Conservation (phyloP, 2,797 vertebrate genomes). For the Coccyzus lansbergi region DNA sequence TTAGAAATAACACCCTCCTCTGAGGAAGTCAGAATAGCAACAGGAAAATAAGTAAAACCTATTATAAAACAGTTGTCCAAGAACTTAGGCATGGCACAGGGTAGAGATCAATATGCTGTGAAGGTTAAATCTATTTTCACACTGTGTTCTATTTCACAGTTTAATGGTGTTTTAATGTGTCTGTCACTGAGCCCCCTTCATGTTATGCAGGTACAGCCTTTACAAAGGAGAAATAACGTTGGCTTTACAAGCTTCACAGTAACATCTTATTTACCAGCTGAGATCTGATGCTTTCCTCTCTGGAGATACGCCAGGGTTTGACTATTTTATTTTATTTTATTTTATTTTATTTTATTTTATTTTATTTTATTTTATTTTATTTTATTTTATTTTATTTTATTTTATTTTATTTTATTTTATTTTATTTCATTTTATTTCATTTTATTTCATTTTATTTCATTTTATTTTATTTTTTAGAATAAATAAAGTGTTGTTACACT, state of each 20-base stretch:
- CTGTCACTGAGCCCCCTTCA: constrained; percentile 85
- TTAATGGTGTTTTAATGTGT: constrained; percentile 90
- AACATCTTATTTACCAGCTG: constrained; percentile 82
- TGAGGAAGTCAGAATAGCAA: constrained; percentile 83
- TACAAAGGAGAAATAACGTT: constrained; percentile 74
- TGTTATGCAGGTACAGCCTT: constrained; percentile 80
- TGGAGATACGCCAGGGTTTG: constrained; percentile 21
- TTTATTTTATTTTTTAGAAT: constrained; percentile 32
- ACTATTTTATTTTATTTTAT: constrained; percentile 23
- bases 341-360: constrained; percentile 20
- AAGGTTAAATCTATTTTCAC: constrained; percentile 90
- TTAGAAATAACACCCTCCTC: constrained; percentile 81
- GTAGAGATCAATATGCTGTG: constrained; percentile 83
- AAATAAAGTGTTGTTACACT: neutral
- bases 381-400: constrained; percentile 30
- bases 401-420: constrained; percentile 35
- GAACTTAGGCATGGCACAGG: constrained; percentile 77
- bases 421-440: constrained; percentile 22
- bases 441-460: constrained; percentile 21
- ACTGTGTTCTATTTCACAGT: constrained; percentile 89
- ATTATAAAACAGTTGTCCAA: constrained; percentile 86
- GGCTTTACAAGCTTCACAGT: constrained; percentile 75
- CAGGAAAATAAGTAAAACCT: constrained; percentile 85
- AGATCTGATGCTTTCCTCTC: constrained; percentile 70
- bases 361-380: constrained; percentile 54